These are phyloP conservation scores for Hydractinia echinata DNA, from an alignment of 30 jellyfish, hydroid and myxozoan species.

Conservation along the genomic window DNA sequence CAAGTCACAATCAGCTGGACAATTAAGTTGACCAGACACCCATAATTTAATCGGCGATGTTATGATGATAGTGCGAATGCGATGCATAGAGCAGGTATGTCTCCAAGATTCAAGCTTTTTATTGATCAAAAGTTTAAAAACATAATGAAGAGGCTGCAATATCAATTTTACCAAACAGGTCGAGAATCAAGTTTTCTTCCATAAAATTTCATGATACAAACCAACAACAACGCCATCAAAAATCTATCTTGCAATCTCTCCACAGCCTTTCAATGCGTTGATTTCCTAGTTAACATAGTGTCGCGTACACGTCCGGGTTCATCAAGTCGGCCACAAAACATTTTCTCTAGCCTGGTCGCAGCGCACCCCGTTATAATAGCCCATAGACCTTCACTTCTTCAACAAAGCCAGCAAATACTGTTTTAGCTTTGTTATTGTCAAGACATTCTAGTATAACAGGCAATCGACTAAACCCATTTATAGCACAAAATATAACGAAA, in stretches of 20 bases:
- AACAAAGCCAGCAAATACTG: neutral
- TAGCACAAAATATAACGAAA: neutral
- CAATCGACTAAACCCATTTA: neutral
- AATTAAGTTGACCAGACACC: too few relatives aligned
- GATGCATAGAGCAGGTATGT: too few relatives aligned
- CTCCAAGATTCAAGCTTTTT: too few relatives aligned
- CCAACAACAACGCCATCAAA: too few relatives aligned
- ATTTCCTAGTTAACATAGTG: neutral
- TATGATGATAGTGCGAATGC: too few relatives aligned
- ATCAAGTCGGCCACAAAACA: neutral
- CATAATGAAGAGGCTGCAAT: neutral
- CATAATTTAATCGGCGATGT: too few relatives aligned
- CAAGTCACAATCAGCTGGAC: too few relatives aligned
- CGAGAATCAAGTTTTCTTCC: neutral
- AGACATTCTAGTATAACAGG: neutral
- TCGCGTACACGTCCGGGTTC: too few relatives aligned
- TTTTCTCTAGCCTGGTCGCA: neutral
- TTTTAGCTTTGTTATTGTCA: slow-evolving; percentile 7
- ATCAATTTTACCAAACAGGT: neutral
- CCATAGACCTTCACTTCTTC: slow-evolving; percentile 2
- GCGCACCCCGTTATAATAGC: too few relatives aligned
- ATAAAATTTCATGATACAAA: too few relatives aligned
- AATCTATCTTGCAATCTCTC: too few relatives aligned
- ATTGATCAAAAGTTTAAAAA: neutral
- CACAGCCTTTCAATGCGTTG: slow-evolving; percentile 10